Conservation (phyloP, 2,797 vertebrate species). For the Tauraco hartlaubi region DNA sequence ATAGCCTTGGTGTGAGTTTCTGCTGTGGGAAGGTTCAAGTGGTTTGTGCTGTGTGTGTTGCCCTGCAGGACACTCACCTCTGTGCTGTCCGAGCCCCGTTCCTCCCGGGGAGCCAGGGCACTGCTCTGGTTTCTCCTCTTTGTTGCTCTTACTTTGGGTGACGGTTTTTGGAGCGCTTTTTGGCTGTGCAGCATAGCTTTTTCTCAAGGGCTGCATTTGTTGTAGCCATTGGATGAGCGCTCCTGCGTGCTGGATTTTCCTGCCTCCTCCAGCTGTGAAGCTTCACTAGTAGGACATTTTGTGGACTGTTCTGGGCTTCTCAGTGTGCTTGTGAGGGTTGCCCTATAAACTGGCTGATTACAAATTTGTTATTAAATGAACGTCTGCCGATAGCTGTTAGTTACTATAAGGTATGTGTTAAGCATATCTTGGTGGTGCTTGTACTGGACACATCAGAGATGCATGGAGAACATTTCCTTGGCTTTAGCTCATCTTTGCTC, state of each 20-base stretch:
- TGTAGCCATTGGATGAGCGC: not conserved
- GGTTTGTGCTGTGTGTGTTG: not conserved
- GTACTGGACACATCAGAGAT: not conserved
- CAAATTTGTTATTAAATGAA: not conserved
- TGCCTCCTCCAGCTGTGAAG: not conserved
- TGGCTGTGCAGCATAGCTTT: not conserved
- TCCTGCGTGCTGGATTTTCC: not conserved
- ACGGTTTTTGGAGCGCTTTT: not conserved
- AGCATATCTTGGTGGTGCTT: not conserved
- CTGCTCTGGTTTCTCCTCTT: not conserved
- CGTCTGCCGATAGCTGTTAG: not conserved
- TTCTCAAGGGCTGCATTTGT: not conserved
- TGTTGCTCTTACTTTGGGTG: not conserved
- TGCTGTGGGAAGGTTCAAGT: not conserved
- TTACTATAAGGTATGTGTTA: not conserved
- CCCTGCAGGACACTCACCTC: not conserved
- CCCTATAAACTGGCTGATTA: not conserved
- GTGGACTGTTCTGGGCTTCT: not conserved
- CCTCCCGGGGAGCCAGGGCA: not conserved
- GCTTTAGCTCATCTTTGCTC: not conserved
- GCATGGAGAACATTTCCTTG: not conserved
- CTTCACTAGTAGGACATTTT: not conserved
- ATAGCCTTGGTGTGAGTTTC: not conserved
- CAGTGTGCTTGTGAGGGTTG: not conserved
- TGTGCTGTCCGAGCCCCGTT: not conserved